Evolutionary conservation across 1,140 invertebrate species (phyloP).

Genomic region (Steinernema feltiae): DNA sequence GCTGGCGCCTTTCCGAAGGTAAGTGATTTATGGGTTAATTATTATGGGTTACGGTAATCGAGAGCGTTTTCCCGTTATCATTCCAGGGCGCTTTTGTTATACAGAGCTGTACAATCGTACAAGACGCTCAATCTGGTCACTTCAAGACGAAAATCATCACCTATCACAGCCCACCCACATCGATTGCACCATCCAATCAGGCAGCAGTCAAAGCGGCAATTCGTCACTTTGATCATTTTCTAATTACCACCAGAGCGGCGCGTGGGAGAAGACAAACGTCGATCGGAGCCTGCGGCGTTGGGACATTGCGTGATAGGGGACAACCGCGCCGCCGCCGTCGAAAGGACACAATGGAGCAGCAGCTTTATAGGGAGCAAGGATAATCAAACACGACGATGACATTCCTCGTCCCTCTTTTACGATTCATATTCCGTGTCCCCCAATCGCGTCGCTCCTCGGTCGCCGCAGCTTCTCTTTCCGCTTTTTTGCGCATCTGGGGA

Average conservation of each 20-base stretch:
- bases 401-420: background rate
- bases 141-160: too few relatives aligned
- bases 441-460: background rate
- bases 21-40: too few relatives aligned
- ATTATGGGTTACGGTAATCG: too few relatives aligned
- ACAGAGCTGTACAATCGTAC: too few relatives aligned
- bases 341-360: background rate
- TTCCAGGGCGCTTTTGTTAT: too few relatives aligned
- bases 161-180: too few relatives aligned
- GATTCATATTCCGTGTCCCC: slow-evolving; percentile 12
- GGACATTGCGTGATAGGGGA: slow-evolving; percentile 13
- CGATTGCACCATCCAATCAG: too few relatives aligned
- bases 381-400: slow-evolving; percentile 9
- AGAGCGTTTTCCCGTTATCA: too few relatives aligned
- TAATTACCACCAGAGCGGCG: background rate
- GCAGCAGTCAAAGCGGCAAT: background rate
- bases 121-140: too few relatives aligned
- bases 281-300: background rate
- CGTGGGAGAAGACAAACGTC: background rate
- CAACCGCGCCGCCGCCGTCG: too few relatives aligned
- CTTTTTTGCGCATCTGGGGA: too few relatives aligned
- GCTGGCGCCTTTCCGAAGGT: too few relatives aligned
- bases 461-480: background rate
- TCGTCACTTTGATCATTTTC: slow-evolving; percentile 8
- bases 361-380: background rate